phyloP scores from a whole-genome alignment of 2,888 invertebrate genomes.

The Drosophila limbata region DNA sequence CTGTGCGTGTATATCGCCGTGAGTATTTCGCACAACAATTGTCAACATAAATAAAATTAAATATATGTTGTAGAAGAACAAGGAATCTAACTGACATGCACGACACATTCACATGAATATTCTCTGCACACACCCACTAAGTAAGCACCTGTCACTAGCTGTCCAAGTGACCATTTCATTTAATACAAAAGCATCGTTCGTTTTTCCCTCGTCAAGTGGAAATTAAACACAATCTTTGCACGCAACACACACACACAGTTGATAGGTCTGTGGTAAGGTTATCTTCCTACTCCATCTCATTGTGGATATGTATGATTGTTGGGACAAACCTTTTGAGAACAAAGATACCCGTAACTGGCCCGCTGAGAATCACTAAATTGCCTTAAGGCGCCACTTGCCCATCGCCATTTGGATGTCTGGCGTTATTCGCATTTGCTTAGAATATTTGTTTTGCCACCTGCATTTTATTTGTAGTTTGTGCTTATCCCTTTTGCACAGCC shows the following conservation, averaged over 20 bases:
- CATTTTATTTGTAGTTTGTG: constrained; percentile 41
- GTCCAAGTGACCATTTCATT: constrained; percentile 75
- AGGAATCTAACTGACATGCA: constrained; percentile 13
- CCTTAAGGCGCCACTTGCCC: constrained; percentile 36
- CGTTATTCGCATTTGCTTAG: constrained; percentile 35
- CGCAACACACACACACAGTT: constrained; percentile 18
- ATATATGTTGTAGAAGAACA: constrained; percentile 46
- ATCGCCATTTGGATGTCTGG: constrained; percentile 28
- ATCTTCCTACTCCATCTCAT: neutral
- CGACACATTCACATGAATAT: constrained; percentile 2
- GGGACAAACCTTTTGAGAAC: constrained; percentile 14
- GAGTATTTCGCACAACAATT: constrained; percentile 58
- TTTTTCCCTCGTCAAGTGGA: constrained; percentile 53
- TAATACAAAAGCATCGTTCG: constrained; percentile 49
- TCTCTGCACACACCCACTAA: constrained; percentile 15
- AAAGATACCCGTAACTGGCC: neutral
- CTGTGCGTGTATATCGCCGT: constrained; percentile 11
- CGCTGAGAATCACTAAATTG: constrained; percentile 5
- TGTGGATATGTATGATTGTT: constrained; percentile 47
- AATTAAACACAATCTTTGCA: constrained; percentile 68
- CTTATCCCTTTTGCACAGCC: constrained; percentile 18
- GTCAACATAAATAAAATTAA: constrained; percentile 79
- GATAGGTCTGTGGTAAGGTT: constrained; percentile 7
- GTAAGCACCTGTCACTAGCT: constrained; percentile 63
- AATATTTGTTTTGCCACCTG: constrained; percentile 56